These are phyloP conservation scores for Cyclura pinguis DNA, from an alignment of 2,797 vertebrate genomes.

Conservation along the genomic window DNA sequence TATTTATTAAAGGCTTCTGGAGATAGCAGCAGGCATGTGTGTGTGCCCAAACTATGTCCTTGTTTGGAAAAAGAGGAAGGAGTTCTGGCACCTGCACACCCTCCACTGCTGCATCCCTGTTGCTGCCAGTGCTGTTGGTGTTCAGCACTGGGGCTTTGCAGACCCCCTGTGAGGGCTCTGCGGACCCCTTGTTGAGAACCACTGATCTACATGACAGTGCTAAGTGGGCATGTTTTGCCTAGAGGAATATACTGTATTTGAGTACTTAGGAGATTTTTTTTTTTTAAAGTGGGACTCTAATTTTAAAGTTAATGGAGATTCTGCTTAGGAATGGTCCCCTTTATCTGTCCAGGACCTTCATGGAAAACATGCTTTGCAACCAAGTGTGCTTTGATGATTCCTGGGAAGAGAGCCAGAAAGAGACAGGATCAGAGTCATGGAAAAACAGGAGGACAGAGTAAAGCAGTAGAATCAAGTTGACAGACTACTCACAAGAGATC, in stretches of 20 bases:
- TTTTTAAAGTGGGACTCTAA: not conserved
- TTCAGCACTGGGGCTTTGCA: no score
- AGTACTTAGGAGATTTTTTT: not conserved
- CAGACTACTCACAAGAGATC: not conserved
- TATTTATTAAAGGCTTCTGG: no score
- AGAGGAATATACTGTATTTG: not conserved
- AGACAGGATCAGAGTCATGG: not conserved
- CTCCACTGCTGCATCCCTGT: no score
- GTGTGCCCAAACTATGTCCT: no score
- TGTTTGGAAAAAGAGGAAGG: no score
- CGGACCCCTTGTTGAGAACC: no score
- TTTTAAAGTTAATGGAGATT: not conserved
- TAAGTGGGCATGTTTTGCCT: not conserved
- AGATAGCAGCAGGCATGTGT: no score
- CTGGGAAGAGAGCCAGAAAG: conserved; percentile 1
- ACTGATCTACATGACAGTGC: no score
- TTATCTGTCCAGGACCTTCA: not conserved
- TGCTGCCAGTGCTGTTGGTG: no score
- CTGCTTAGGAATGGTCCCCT: not conserved
- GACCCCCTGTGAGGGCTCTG: no score
- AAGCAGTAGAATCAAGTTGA: not conserved
- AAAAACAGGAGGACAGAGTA: conserved; percentile 4
- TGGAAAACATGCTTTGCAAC: conserved; percentile 20
- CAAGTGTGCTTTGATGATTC: not conserved
- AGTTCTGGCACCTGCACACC: no score